phyloP scores from a whole-genome alignment of 2,113 vertebrate genomes.

The Bombycilla garrulus region DNA sequence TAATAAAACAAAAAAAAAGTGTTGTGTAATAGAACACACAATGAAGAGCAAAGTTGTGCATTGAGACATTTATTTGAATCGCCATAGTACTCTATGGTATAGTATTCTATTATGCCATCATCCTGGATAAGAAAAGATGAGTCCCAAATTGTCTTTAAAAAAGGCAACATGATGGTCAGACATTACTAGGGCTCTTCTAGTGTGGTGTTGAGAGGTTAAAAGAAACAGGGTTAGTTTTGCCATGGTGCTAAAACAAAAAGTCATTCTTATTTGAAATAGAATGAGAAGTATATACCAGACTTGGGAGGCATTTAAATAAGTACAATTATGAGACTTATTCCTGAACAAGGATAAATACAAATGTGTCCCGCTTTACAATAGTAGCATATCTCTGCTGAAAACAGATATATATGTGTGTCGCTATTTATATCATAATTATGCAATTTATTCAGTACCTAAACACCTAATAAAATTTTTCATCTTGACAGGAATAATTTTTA shows the following conservation, averaged over 20 bases:
- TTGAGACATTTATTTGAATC: not conserved
- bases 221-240: not conserved
- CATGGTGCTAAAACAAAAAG: not conserved
- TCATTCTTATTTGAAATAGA: not conserved
- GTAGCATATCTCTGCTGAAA: not conserved
- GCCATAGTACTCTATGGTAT: not conserved
- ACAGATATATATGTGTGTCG: not conserved
- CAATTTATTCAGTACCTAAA: conserved; percentile 7
- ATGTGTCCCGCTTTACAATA: not conserved
- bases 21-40: not conserved
- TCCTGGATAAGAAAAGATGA: not conserved
- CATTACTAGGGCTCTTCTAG: not conserved
- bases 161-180: not conserved
- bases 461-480: conserved; percentile 2
- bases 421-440: conserved; percentile 5
- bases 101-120: not conserved
- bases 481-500: not conserved
- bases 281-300: not conserved
- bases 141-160: not conserved
- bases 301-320: not conserved
- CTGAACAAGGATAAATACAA: conserved; percentile 3
- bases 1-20: not conserved
- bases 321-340: not conserved
- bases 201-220: not conserved
- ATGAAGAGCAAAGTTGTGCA: not conserved